phyloP scores from a whole-genome alignment of 2,888 invertebrate genomes.

The Parnassius orleans region DNA sequence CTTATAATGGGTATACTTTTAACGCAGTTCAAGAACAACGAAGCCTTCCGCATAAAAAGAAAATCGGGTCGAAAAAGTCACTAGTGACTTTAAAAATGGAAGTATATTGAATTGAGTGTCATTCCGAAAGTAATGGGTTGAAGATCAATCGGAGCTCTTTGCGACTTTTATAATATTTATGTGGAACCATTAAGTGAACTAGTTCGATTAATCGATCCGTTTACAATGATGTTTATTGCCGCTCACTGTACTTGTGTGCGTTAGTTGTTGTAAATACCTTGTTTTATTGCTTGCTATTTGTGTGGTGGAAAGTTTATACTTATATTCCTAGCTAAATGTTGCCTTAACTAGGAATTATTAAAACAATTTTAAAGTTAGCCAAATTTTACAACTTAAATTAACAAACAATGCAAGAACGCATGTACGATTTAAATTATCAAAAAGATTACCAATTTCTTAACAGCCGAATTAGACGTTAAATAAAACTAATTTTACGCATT shows the following conservation, averaged over 20 bases:
- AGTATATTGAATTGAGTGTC: constrained; percentile 62
- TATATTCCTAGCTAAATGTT: background rate
- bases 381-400: too few relatives aligned
- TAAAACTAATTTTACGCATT: too few relatives aligned
- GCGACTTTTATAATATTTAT: constrained; percentile 77
- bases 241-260: constrained; percentile 17
- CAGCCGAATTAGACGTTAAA: too few relatives aligned
- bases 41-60: background rate
- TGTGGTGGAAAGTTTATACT: background rate
- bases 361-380: too few relatives aligned
- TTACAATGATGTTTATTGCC: constrained; percentile 43
- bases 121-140: constrained; percentile 59
- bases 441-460: too few relatives aligned
- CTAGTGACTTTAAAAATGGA: constrained; percentile 42
- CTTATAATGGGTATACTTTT: too few relatives aligned
- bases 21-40: too few relatives aligned
- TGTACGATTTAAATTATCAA: too few relatives aligned
- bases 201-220: constrained; percentile 63
- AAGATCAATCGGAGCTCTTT: constrained; percentile 68
- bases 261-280: background rate
- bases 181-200: constrained; percentile 64
- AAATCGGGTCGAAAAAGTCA: constrained; percentile 27
- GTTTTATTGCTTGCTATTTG: background rate
- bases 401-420: too few relatives aligned
- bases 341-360: background rate